Evolutionary conservation across 1,140 invertebrate genomes (phyloP), one percentile per base, ranked within the genome.

Genomic region (Vanessa tameamea): DNA sequence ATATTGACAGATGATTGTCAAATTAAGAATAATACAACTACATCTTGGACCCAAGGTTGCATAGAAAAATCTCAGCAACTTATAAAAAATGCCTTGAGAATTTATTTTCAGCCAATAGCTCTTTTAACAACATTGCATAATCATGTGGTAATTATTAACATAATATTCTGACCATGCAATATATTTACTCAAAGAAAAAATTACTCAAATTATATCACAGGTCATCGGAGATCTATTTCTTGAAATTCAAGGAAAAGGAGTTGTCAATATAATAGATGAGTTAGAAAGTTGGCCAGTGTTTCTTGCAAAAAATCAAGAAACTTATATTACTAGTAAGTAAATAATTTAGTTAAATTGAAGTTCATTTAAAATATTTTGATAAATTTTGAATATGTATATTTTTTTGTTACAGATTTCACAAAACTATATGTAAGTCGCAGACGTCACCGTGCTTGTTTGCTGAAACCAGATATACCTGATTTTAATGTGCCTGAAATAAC

Each of bases 251-350:
- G 65, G 61, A 16, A 73, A 76, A 73, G 75, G 75, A 16, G 23
- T 76, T 7, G 64, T 84, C 2, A 86, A 88, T 69, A 69, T 88
- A 37, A 75, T 80, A 55, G 78, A 87, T 69, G 79, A 82, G 57
- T 72, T 87, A 43, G 72, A 84, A 72, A 12, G 20, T 31, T 88
- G 87, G 87, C 87, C 86, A 55, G 77, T 84, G 7, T 87, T 87
- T 73, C 67, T 87, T n/a, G 72, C 85, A 64, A 81, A 71, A 69
- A 83, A 87, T 73, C 65, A 71, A 26, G 57, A 78, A 66, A 63
- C 20, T 11, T 89, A 85, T 64, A 68, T 89, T 43, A 63, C 80
- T 72, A 85, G 87, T 89, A 84, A 76, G 71, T 73, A 61, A 59
- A 20, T 26, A 15, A 47, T 26, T 3, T 61, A 14, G 23, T 26